These are phyloP conservation scores for Indicator maculatus DNA, from an alignment of 2,113 vertebrate genomes.

Conservation along the genomic window DNA sequence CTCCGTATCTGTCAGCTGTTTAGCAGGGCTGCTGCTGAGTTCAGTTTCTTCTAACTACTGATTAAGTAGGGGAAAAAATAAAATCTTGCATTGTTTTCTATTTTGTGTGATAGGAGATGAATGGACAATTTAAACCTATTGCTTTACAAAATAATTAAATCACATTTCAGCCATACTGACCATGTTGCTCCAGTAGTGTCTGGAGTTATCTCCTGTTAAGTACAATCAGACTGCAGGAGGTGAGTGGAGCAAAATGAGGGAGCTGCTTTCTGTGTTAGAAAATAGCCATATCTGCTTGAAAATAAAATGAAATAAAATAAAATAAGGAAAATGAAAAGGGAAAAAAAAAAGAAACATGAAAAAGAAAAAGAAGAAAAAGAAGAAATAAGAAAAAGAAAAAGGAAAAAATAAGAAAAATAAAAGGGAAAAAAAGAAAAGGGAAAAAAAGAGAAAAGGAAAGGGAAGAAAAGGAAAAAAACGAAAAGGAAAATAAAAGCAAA, in stretches of 20 bases:
- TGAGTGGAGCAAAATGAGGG: background rate
- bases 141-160: background rate
- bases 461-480: too few species aligned
- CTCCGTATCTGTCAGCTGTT: background rate
- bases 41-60: slow-evolving; percentile 11
- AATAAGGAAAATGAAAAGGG: background rate
- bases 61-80: background rate
- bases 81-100: background rate
- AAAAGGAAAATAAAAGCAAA: too few species aligned
- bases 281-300: background rate
- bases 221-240: background rate
- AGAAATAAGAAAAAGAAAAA: too few species aligned
- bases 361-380: background rate
- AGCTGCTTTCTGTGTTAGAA: slow-evolving; percentile 12
- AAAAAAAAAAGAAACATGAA: background rate
- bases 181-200: background rate
- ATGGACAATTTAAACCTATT: background rate
- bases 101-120: background rate
- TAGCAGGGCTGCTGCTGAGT: background rate
- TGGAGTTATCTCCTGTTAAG: background rate
- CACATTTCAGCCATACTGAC: background rate
- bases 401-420: too few species aligned
- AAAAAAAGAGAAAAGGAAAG: too few species aligned
- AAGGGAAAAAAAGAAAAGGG: too few species aligned
- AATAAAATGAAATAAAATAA: background rate